These are phyloP conservation scores for Timema podura DNA, from an alignment of 2,888 invertebrate species.

Conservation along the genomic window DNA sequence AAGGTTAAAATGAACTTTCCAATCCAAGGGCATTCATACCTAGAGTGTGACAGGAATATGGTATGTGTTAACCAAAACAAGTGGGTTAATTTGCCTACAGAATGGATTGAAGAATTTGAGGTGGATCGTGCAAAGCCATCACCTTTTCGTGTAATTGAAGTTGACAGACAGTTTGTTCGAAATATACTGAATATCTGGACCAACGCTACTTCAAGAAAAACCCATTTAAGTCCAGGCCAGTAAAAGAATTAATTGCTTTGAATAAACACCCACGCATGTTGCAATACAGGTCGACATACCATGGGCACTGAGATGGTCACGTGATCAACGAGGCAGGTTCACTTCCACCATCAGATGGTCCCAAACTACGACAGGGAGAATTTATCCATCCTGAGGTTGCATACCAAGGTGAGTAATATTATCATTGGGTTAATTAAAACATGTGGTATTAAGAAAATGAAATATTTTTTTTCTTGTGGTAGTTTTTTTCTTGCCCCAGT, in stretches of 20 bases:
- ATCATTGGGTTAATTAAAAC: no score
- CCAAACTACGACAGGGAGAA: background rate
- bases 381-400: background rate
- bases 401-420: slow-evolving; percentile 1
- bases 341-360: background rate
- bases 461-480: no score
- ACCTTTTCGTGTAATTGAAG: background rate
- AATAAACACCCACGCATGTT: background rate
- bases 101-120: background rate
- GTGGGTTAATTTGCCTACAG: background rate
- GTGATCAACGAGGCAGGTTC: background rate
- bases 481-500: no score
- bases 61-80: background rate
- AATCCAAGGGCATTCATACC: slow-evolving; percentile 6
- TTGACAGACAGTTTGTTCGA: background rate
- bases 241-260: background rate
- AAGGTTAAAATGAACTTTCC: background rate
- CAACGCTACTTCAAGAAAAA: background rate
- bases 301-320: background rate
- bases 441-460: no score
- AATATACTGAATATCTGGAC: background rate
- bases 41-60: slow-evolving; percentile 7
- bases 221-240: background rate
- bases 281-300: background rate
- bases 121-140: background rate